Evolutionary conservation across 1,140 invertebrate species (phyloP), one percentile per base, ranked within the genome.

Genomic region (Tetranychus urticae): DNA sequence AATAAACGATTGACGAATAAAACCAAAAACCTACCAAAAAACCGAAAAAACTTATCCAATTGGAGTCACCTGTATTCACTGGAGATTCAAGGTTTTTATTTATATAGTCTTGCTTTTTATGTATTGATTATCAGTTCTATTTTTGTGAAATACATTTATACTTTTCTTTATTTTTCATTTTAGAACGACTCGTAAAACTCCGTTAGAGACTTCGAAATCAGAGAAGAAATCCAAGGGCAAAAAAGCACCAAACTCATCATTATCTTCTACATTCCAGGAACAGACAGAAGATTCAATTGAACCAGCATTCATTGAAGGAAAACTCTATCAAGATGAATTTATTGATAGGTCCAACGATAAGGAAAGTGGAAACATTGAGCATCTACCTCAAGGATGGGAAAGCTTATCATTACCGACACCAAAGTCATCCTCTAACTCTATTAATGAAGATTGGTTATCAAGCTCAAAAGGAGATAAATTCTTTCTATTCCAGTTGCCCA

Each of bases 271-370:
- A 13, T 12, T 52, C 8, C 13, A 31, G 8, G 50, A 52, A 23
- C 50, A 52, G 3, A n/a, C n/a, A 52, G 50, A 31, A 31, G n/a
- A n/a, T 8, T n/a, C 31, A 1, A 33, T 31, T 52, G 50, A 52
- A 31, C n/a, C 50, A 52, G 39, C 39, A 23, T 58, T 14, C 31
- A 47, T 61, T 4, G 56, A 62, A 58, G n/a, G 46, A 33, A 47
- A 62, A 52, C 35, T 62, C 3, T 36, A 13, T 56, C 54, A 65
- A 34, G 65, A 67, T 61, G 68, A 69, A 36, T 66, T 66, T 35
- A 62, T 62, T n/a, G 62, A 67, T 35, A 35, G 64, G 10, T 62
- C 63, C 14, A 63, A 65, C 7, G 64, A 68, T 52, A 64, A 55
- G 23, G 50, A 61, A 23, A 23, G 23, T 13, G 57, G 62, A 64